phyloP scores from a whole-genome alignment of 1,140 invertebrate species.

The Sinella curviseta region DNA sequence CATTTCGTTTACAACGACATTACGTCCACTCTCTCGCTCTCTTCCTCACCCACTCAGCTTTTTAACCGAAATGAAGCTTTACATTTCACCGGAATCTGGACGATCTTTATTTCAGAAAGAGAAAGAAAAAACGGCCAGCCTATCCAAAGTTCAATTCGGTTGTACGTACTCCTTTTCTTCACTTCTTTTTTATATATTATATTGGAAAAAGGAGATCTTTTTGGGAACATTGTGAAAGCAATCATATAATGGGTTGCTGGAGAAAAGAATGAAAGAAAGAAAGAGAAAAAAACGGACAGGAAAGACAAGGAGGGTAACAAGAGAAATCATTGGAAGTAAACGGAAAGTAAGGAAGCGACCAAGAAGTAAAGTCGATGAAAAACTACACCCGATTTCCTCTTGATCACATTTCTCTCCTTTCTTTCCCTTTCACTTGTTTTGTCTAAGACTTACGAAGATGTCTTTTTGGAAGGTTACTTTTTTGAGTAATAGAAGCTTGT shows the following conservation, averaged over 20 bases:
- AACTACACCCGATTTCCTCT: conserved; percentile 16
- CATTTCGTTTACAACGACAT: neutral
- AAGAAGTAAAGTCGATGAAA: conserved; percentile 13
- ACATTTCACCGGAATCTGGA: neutral
- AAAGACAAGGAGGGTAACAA: conserved; percentile 1
- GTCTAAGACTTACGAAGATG: neutral
- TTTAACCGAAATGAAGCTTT: neutral
- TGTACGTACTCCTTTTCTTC: neutral
- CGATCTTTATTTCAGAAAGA: neutral
- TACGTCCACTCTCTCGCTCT: neutral
- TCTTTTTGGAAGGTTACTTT: neutral
- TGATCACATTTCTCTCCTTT: conserved; percentile 3
- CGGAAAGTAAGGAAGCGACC: neutral
- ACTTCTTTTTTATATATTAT: conserved; percentile 14
- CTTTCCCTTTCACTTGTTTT: no score
- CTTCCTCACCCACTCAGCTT: no score
- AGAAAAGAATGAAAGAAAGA: no score
- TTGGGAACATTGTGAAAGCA: neutral
- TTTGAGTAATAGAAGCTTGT: no score
- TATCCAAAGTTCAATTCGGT: neutral
- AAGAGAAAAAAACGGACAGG: neutral
- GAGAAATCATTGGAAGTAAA: neutral
- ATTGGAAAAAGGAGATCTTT: conserved; percentile 1
- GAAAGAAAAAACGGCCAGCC: neutral
- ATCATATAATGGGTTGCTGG: neutral